Evolutionary conservation across 2,888 invertebrate genomes (phyloP).

Genomic region (Drosophila sordidapex): DNA sequence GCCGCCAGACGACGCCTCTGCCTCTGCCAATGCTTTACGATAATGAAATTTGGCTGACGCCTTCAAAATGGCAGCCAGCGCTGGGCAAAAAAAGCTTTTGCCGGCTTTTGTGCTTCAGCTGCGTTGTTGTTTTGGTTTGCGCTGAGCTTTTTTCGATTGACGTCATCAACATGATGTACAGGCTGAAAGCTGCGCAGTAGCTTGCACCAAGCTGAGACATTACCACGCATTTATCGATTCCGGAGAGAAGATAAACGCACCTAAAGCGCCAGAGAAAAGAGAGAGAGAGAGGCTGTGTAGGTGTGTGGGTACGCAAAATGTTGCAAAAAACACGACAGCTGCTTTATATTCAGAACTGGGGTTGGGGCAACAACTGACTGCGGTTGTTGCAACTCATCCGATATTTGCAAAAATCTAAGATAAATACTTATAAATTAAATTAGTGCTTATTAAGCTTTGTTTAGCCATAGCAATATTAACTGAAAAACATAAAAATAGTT

Average conservation of each 20-base stretch:
- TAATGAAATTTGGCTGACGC: constrained; percentile 71
- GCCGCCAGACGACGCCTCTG: constrained; percentile 58
- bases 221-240: constrained; percentile 78
- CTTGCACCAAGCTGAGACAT: constrained; percentile 53
- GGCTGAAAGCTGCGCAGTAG: constrained; percentile 73
- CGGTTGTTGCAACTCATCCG: neutral
- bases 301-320: constrained; percentile 38
- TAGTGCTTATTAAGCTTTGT: no score
- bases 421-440: neutral
- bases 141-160: constrained; percentile 82
- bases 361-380: constrained; percentile 12
- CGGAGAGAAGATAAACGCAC: constrained; percentile 9
- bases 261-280: neutral
- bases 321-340: constrained; percentile 57
- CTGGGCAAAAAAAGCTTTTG: constrained; percentile 54
- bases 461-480: neutral
- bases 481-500: neutral
- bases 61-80: constrained; percentile 45
- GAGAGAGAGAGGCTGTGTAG: neutral
- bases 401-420: neutral
- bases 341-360: constrained; percentile 12
- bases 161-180: constrained; percentile 77
- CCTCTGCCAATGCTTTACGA: constrained; percentile 53
- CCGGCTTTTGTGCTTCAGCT: constrained; percentile 71
- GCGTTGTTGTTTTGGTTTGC: constrained; percentile 60